Evolutionary conservation across 2,797 vertebrate species (phyloP).

Genomic region (Telmatherina bonti): DNA sequence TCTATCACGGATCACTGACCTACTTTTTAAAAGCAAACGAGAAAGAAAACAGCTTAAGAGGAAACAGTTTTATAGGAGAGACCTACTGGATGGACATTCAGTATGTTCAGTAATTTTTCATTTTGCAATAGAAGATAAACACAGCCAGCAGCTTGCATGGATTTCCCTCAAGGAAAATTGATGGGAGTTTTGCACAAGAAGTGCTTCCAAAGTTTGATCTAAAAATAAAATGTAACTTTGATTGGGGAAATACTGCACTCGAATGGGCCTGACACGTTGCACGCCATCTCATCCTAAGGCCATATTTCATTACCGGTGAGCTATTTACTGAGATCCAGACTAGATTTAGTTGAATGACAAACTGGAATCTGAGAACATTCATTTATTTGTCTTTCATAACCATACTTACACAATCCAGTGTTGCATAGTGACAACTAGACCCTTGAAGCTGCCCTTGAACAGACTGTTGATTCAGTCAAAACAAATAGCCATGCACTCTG

Average conservation of each 20-base stretch:
- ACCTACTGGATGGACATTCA: not conserved
- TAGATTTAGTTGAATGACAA: conserved; percentile 39
- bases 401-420: not conserved
- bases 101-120: conserved; percentile 12
- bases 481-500: no score
- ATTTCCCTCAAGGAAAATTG: conserved; percentile 30
- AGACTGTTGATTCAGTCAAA: no score
- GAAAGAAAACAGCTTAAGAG: conserved; percentile 8
- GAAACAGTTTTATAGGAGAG: conserved; percentile 9
- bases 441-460: not conserved
- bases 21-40: conserved; percentile 34
- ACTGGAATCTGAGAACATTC: conserved; percentile 25
- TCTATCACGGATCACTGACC: conserved; percentile 48
- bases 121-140: conserved; percentile 22
- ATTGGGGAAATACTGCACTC: not conserved
- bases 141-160: not conserved
- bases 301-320: conserved; percentile 14
- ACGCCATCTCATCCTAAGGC: not conserved
- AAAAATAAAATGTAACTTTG: conserved; percentile 22
- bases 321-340: conserved; percentile 16
- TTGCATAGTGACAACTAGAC: not conserved
- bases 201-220: not conserved
- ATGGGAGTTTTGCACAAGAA: not conserved
- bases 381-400: not conserved
- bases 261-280: not conserved